These are phyloP conservation scores for Bombus superbus DNA, from an alignment of 1,140 invertebrate genomes.

Conservation along the genomic window DNA sequence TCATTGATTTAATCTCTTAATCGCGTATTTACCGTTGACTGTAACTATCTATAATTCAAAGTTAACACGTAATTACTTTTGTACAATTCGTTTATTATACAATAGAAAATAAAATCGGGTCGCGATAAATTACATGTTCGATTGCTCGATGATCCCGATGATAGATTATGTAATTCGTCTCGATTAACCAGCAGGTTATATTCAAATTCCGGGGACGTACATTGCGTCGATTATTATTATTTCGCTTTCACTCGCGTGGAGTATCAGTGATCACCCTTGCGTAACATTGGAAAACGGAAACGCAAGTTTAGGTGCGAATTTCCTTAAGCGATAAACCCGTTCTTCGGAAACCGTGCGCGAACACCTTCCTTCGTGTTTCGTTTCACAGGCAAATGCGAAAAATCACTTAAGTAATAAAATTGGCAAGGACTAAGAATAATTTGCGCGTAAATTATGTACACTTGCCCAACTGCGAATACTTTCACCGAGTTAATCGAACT, in stretches of 20 bases:
- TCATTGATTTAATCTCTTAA: not conserved
- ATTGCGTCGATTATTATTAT: not conserved
- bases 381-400: not conserved
- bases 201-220: not conserved
- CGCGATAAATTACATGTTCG: not conserved
- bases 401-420: not conserved
- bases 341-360: not conserved
- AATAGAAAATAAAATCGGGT: not conserved
- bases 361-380: not conserved
- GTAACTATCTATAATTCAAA: not conserved
- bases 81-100: not conserved
- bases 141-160: too few species aligned
- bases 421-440: not conserved
- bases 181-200: not conserved
- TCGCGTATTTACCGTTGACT: too few species aligned
- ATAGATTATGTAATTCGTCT: too few species aligned
- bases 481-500: conserved; percentile 1
- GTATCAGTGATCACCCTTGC: not conserved
- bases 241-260: not conserved
- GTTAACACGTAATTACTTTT: not conserved
- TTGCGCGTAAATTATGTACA: not conserved
- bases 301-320: not conserved
- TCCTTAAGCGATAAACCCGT: not conserved
- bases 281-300: not conserved
- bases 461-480: not conserved